Base-by-base conservation (phyloP, 1,140 invertebrate genomes). In the Drosophila obscura region DNA sequence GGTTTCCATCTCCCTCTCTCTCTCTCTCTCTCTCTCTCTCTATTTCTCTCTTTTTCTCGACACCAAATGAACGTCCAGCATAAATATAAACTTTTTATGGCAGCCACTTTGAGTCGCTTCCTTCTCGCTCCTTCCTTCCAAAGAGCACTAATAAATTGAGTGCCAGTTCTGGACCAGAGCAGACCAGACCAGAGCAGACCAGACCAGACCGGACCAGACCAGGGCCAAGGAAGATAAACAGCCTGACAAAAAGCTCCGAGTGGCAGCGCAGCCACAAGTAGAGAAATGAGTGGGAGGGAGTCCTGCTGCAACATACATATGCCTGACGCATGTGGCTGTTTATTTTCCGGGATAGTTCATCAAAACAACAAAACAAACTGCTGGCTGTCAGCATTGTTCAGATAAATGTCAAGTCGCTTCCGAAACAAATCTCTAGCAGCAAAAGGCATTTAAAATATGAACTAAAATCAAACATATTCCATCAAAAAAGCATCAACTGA, bases 51-150 rank as follows among this genome's bases (percentile, higher is more conserved):
- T 16, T 48, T 24, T 45, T 24, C 31, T 45, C 41, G 49, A 72
- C 46, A 63, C 49, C 62, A 44, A 62, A 56, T 53, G 44, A 73
- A 52, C 63, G 74, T 69, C 64, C 53, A 67, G 71, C 75, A 83
- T 79, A 80, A 80, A 80, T 80, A 76, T 72, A 58, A 81, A 81
- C 52, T 81, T 80, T 80, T 71, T 64, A 44, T 39, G 52, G 41
- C 45, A 56, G 72, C 72, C 72, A 74, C 71, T 74, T 66, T 46
- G 61, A 73, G 35, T 39, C 28, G 45, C 60, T 48, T 53, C 51
- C 51, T 49, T 26, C 44, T 57, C 39, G 4, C 4, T 35, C 11
- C 35, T 39, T 31, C 48, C 19, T 48, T 19, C 46, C 57, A 11
- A 26, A 44, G 31, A 48, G 51, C 39, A 66, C 61, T 75, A 75